phyloP scores from a whole-genome alignment of 2,888 invertebrate species.

The Sipha maydis region DNA sequence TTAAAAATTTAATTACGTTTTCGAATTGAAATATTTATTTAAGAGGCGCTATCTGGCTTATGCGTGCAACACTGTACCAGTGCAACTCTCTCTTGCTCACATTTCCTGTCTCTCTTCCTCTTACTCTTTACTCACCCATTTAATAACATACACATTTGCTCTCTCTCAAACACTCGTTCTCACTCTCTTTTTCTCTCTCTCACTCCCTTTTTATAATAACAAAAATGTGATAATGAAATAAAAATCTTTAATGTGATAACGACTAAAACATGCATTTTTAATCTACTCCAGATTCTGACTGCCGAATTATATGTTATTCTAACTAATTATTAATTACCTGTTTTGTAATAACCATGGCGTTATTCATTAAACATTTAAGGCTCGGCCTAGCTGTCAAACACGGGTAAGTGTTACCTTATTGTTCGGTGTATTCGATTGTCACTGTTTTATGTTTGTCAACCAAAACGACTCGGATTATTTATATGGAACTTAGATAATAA shows the following conservation, averaged over 20 bases:
- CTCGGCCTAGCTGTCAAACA: neutral
- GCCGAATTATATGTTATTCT: neutral
- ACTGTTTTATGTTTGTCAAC: no score
- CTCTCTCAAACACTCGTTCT: no score
- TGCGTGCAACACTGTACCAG: neutral
- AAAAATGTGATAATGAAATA: neutral
- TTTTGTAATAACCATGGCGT: constrained; percentile 9
- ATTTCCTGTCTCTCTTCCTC: no score
- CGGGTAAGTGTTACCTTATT: neutral
- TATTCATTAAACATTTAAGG: constrained; percentile 6
- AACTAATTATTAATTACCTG: neutral
- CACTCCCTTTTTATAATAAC: neutral
- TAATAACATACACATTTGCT: no score
- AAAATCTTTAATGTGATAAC: neutral
- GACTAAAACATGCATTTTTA: neutral
- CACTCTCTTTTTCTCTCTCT: no score
- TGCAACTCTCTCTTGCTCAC: no score
- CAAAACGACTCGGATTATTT: neutral
- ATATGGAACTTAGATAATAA: neutral
- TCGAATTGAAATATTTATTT: no score
- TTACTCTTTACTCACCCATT: no score
- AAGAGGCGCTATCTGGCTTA: neutral
- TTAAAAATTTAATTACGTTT: no score
- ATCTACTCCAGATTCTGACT: neutral
- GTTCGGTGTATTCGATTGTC: neutral